Conservation (phyloP, 2,797 vertebrate genomes). For the Etheostoma nigrum region DNA sequence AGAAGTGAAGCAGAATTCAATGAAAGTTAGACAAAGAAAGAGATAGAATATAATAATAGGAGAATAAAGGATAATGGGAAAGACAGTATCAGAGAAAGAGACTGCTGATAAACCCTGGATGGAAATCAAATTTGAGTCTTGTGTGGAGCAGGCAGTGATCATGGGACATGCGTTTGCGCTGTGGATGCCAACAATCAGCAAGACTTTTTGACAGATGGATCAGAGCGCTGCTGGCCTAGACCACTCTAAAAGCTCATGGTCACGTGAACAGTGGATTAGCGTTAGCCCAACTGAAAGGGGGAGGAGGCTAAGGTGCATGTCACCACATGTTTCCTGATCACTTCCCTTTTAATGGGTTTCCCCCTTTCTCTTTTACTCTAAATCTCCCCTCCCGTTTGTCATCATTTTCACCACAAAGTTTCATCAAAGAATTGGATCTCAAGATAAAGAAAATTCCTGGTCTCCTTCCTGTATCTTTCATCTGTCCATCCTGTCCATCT, state of each 20-base stretch:
- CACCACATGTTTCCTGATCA: slow-evolving; percentile 78
- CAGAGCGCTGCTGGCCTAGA: slow-evolving; percentile 63
- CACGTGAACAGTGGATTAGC: slow-evolving; percentile 82
- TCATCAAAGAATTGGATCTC: not conserved
- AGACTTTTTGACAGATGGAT: slow-evolving; percentile 76
- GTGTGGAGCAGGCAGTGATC: slow-evolving; percentile 45
- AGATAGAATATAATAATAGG: not conserved
- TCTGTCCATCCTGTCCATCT: slow-evolving; percentile 1
- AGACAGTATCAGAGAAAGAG: not conserved
- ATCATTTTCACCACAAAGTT: not conserved
- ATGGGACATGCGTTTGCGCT: slow-evolving; percentile 42
- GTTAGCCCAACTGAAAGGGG: slow-evolving; percentile 77
- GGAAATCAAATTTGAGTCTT: slow-evolving; percentile 38
- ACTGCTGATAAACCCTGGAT: slow-evolving; percentile 22
- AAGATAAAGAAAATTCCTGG: not conserved
- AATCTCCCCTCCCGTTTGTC: slow-evolving; percentile 3
- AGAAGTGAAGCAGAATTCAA: slow-evolving; percentile 13
- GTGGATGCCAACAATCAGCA: slow-evolving; percentile 72
- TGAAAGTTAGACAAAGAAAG: slow-evolving; percentile 18
- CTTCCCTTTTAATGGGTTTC: slow-evolving; percentile 70
- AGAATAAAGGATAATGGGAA: not conserved
- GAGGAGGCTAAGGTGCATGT: slow-evolving; percentile 63
- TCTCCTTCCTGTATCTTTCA: not conserved
- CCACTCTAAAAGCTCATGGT: slow-evolving; percentile 72
- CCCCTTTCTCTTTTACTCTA: slow-evolving; percentile 59